Percentiles rank a stretch among this genome's conserved stretches.
These are phyloP conservation scores for Teleogryllus occipitalis DNA, from an alignment of 1,140 invertebrate species.

Conservation along the genomic window DNA sequence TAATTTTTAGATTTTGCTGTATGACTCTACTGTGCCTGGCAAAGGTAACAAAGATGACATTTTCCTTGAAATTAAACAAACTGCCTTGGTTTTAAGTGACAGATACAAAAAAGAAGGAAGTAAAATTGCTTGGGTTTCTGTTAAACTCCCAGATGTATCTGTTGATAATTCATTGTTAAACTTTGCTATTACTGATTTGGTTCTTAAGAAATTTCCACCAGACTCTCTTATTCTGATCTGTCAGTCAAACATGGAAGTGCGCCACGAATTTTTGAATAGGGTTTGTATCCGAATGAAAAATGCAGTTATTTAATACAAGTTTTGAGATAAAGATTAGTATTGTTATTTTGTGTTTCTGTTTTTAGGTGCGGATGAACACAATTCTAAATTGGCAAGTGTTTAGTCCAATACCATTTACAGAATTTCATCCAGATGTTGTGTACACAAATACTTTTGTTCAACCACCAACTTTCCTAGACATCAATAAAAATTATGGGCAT, in stretches of 20 bases:
- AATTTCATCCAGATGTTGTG: constrained; percentile 58
- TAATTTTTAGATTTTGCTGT: constrained; percentile 47
- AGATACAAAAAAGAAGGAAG: constrained; percentile 59
- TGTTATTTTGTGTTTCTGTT: constrained; percentile 25
- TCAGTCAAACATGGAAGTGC: constrained; percentile 56
- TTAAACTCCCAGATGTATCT: constrained; percentile 44
- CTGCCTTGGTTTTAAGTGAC: constrained; percentile 49
- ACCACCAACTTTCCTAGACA: constrained; percentile 49
- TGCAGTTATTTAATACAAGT: constrained; percentile 13
- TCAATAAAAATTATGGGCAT: constrained; percentile 69
- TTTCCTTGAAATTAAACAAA: constrained; percentile 54
- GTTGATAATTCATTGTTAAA: constrained; percentile 30
- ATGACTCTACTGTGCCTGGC: constrained; percentile 47
- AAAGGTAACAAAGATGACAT: constrained; percentile 53
- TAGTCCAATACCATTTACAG: constrained; percentile 70
- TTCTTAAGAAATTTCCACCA: constrained; percentile 56
- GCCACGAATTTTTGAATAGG: constrained; percentile 73
- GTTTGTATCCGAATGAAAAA: constrained; percentile 38
- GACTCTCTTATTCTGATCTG: constrained; percentile 61
- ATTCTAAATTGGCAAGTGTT: constrained; percentile 71
- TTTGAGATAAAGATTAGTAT: neutral
- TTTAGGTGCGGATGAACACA: constrained; percentile 75
- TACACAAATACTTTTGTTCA: constrained; percentile 44
- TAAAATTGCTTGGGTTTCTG: constrained; percentile 62
- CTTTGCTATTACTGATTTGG: constrained; percentile 62